Percentiles rank a stretch among this genome's conserved stretches.
Conservation (phyloP, 2,888 invertebrate genomes). For the Agrypnus murinus region DNA sequence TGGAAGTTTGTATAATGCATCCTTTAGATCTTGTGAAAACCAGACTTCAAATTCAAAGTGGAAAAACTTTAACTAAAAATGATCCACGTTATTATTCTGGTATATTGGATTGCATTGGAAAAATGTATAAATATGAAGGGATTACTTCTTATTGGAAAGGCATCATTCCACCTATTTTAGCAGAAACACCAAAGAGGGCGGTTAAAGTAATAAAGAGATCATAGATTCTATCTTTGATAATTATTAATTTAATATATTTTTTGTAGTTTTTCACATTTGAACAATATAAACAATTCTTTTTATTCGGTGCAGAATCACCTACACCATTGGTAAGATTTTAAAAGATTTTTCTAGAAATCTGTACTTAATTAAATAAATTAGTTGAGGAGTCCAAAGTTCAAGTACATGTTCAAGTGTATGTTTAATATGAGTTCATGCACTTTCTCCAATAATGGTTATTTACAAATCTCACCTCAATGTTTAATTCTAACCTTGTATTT, state of each 20-base stretch:
- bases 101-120: slow-evolving; percentile 88
- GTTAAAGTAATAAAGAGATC: slow-evolving; percentile 77
- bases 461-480: no score
- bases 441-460: no score
- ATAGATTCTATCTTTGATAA: no score
- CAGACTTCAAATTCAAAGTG: slow-evolving; percentile 84
- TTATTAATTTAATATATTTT: no score
- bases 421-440: no score
- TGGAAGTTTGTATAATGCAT: slow-evolving; percentile 97
- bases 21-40: slow-evolving; percentile 96
- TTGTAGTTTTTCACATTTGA: slow-evolving; percentile 92
- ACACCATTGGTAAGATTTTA: slow-evolving; percentile 83
- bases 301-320: slow-evolving; percentile 84
- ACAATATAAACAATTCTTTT: slow-evolving; percentile 90
- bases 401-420: no score
- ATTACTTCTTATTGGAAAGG: slow-evolving; percentile 93
- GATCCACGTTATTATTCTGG: slow-evolving; percentile 80
- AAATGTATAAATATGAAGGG: slow-evolving; percentile 92
- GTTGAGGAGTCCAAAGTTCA: no score
- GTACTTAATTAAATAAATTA: no score
- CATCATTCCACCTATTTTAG: slow-evolving; percentile 92
- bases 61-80: slow-evolving; percentile 64
- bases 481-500: no score
- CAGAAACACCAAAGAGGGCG: slow-evolving; percentile 96
- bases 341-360: no score